Conservation (phyloP, 2,888 invertebrate genomes). For the Drosophila kanekoi region DNA sequence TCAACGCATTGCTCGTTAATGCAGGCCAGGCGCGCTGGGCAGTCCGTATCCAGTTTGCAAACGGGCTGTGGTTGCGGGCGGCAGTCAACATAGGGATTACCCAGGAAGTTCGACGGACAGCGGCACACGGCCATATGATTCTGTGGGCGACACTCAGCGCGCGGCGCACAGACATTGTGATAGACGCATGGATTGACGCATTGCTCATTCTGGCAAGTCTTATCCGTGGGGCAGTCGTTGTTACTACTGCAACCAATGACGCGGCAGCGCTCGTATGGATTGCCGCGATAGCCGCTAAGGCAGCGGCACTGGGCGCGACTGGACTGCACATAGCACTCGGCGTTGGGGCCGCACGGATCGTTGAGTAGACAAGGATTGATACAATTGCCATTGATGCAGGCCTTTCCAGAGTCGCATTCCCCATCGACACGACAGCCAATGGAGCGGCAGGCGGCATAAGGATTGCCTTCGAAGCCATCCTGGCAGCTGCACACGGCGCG, state of each 20-base stretch:
- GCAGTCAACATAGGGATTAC: constrained; percentile 94
- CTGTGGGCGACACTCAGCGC: constrained; percentile 92
- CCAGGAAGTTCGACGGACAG: constrained; percentile 91
- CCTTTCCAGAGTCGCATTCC: constrained; percentile 93
- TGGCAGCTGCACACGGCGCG: constrained; percentile 94
- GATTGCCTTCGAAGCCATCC: constrained; percentile 94
- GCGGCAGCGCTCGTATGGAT: constrained; percentile 90
- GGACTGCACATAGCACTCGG: constrained; percentile 91
- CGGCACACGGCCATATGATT: constrained; percentile 94
- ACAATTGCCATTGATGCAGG: constrained; percentile 94
- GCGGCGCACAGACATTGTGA: constrained; percentile 90
- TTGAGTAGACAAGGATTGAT: constrained; percentile 93
- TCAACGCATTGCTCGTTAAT: constrained; percentile 93
- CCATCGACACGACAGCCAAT: constrained; percentile 93
- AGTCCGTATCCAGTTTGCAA: constrained; percentile 93
- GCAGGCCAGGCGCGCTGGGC: constrained; percentile 92
- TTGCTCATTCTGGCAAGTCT: constrained; percentile 93
- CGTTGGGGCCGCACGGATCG: constrained; percentile 92
- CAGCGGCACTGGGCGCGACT: constrained; percentile 93
- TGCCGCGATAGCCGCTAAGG: constrained; percentile 91
- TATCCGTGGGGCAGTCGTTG: constrained; percentile 94
- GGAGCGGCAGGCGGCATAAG: constrained; percentile 91
- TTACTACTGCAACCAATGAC: constrained; percentile 94
- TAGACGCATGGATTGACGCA: constrained; percentile 94
- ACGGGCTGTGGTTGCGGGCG: constrained; percentile 90